A percentile compares a stretch with the other conserved stretches of the same genome.
These are phyloP conservation scores for Dolichallabes microphthalmus DNA, from an alignment of 2,113 vertebrate genomes.

Conservation along the genomic window DNA sequence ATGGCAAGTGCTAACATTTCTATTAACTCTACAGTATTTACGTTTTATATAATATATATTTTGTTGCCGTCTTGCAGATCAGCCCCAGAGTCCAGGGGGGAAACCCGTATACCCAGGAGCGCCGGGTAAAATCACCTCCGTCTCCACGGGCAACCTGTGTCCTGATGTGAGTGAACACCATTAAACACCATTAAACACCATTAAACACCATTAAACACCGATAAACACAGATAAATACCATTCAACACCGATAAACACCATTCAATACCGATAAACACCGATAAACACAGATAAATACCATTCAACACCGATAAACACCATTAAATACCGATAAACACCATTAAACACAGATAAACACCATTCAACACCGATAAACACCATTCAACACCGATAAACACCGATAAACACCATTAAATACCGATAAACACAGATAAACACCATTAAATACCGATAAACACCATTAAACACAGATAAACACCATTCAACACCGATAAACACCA, in stretches of 20 bases:
- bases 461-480: not conserved
- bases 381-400: not conserved
- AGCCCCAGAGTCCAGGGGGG: constrained; percentile 88
- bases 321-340: too few species aligned
- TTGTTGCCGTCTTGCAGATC: constrained; percentile 72
- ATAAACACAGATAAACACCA: too few species aligned
- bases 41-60: not conserved
- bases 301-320: too few species aligned
- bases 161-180: constrained; percentile 82
- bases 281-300: too few species aligned
- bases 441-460: not conserved
- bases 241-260: not conserved
- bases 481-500: not conserved
- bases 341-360: too few species aligned
- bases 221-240: too few species aligned
- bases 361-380: too few species aligned
- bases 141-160: constrained; percentile 97
- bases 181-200: not conserved
- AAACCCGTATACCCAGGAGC: constrained; percentile 82
- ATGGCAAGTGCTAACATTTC: too few species aligned
- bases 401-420: not conserved
- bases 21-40: not conserved
- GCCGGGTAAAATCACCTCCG: constrained; percentile 94
- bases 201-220: too few species aligned
- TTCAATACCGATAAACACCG: too few species aligned